A percentile compares a stretch with the other conserved stretches of the same genome.
Conservation (phyloP, 2,113 vertebrate species). For the Anarhynchus alexandrinus region DNA sequence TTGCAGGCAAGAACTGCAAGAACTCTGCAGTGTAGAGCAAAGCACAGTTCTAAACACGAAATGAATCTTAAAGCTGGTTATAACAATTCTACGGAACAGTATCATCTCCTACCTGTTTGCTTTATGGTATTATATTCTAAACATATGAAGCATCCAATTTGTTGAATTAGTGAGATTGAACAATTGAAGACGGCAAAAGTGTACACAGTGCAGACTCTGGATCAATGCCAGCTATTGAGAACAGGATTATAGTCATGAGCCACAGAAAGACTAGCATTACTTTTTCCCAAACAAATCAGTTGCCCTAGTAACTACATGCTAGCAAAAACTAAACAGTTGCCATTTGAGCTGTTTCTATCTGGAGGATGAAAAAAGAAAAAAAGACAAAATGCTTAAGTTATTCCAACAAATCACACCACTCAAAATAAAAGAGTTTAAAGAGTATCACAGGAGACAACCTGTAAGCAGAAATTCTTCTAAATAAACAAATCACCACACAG, state of each 20-base stretch:
- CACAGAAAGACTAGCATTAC: background rate
- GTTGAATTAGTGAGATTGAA: background rate
- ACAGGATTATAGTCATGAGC: background rate
- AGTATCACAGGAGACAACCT: background rate
- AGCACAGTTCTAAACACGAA: background rate
- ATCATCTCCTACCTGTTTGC: background rate
- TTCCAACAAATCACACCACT: background rate
- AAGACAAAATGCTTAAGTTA: background rate
- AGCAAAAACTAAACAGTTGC: background rate
- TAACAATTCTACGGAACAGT: background rate
- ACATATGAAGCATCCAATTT: background rate
- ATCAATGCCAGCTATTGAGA: background rate
- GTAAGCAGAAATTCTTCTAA: background rate
- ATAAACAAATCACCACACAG: background rate
- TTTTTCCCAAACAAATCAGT: constrained; percentile 50
- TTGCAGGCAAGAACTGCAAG: background rate
- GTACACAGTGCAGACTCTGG: background rate
- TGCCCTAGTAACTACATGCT: background rate
- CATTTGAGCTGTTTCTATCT: background rate
- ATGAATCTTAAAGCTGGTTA: background rate
- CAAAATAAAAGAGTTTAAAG: background rate
- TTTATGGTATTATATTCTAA: background rate
- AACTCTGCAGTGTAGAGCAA: background rate
- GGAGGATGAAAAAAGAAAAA: background rate
- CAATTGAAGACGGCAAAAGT: background rate